Percentiles rank a stretch among this genome's conserved stretches.
Evolutionary conservation across 1,140 invertebrate species (phyloP).

Genomic region (Dolichoris vasculosae): DNA sequence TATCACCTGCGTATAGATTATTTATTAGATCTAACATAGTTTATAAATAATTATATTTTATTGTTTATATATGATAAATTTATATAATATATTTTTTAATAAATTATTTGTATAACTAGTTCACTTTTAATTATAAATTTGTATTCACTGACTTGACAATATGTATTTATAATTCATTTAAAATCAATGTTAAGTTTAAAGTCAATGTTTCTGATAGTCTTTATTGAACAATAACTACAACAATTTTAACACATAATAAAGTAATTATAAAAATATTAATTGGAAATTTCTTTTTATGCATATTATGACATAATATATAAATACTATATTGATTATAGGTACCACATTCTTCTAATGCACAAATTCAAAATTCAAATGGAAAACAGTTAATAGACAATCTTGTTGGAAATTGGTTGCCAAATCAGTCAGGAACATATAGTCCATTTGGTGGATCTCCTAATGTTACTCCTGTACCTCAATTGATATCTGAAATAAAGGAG

Average conservation of each 20-base stretch:
- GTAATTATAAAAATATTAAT: neutral
- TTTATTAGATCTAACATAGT: no score
- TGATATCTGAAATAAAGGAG: slow-evolving; percentile 56
- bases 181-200: no score
- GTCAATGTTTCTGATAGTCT: no score
- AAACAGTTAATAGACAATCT: slow-evolving; percentile 82
- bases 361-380: slow-evolving; percentile 66
- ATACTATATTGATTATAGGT: slow-evolving; percentile 49
- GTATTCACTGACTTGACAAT: no score
- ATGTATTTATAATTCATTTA: no score
- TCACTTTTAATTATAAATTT: no score
- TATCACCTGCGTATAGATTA: neutral
- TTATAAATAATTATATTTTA: neutral
- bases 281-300: neutral
- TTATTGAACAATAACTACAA: no score
- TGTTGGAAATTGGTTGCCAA: slow-evolving; percentile 87
- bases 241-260: neutral
- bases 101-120: no score
- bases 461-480: slow-evolving; percentile 64
- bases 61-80: neutral
- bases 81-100: no score
- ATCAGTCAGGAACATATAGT: slow-evolving; percentile 86
- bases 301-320: neutral
- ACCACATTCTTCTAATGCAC: slow-evolving; percentile 57
- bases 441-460: slow-evolving; percentile 80